These are phyloP conservation scores for Nycticryphes semicollaris DNA, from an alignment of 2,113 vertebrate species.

Conservation along the genomic window DNA sequence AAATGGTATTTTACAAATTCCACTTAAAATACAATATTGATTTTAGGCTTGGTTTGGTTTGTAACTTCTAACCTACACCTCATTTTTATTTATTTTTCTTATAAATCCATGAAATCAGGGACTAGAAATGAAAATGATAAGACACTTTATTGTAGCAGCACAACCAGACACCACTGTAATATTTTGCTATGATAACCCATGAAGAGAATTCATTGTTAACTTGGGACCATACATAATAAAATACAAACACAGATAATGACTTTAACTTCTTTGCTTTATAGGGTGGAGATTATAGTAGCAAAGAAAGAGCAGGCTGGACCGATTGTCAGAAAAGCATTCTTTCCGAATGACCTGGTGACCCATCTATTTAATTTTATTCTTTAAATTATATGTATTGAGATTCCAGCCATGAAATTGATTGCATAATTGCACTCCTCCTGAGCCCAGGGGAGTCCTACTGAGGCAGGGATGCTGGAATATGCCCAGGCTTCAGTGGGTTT, in stretches of 20 bases:
- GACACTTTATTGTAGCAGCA: background rate
- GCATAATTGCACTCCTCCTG: slow-evolving; percentile 19
- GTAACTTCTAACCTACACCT: background rate
- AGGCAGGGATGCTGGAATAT: slow-evolving; percentile 17
- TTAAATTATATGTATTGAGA: slow-evolving; percentile 57
- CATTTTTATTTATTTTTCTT: background rate
- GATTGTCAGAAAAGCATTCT: background rate
- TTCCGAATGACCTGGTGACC: slow-evolving; percentile 47
- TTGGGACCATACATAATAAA: slow-evolving; percentile 19
- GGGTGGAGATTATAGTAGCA: background rate
- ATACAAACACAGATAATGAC: slow-evolving; percentile 26
- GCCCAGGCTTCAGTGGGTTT: slow-evolving; percentile 20
- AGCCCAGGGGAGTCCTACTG: background rate
- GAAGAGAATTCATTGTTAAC: slow-evolving; percentile 24
- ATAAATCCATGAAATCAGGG: background rate
- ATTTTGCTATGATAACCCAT: slow-evolving; percentile 30
- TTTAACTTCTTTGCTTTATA: slow-evolving; percentile 3
- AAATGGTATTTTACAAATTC: background rate
- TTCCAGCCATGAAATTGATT: slow-evolving; percentile 62
- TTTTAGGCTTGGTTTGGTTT: background rate
- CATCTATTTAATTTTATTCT: slow-evolving; percentile 54
- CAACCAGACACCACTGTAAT: background rate
- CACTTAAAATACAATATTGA: background rate
- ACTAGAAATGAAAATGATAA: background rate
- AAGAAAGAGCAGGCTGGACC: background rate